Evolutionary conservation across 2,888 invertebrate species (phyloP).

Genomic region (Spodoptera littoralis): DNA sequence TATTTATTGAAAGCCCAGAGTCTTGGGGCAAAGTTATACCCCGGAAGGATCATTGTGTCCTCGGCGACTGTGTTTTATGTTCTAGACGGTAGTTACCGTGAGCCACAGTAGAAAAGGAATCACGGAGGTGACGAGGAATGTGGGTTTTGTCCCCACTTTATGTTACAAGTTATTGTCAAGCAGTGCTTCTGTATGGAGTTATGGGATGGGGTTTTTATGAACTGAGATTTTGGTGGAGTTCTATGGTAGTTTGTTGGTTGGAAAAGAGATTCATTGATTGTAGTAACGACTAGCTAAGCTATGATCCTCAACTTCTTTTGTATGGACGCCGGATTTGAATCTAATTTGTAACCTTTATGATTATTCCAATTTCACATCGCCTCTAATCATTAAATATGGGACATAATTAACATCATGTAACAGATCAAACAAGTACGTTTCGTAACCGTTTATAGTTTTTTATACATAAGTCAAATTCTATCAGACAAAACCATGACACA

Average conservation of each 20-base stretch:
- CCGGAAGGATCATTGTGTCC: conserved; percentile 81
- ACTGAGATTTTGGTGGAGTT: too few species aligned
- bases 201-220: conserved; percentile 16
- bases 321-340: too few species aligned
- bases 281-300: too few species aligned
- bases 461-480: too few species aligned
- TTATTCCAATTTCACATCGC: too few species aligned
- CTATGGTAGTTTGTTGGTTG: not conserved
- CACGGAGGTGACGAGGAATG: conserved; percentile 50
- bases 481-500: too few species aligned
- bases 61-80: conserved; percentile 74
- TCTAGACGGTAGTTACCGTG: conserved; percentile 49
- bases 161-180: conserved; percentile 24
- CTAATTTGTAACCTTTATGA: too few species aligned
- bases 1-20: conserved; percentile 82
- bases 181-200: conserved; percentile 35
- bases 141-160: conserved; percentile 34
- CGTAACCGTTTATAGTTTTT: conserved; percentile 9
- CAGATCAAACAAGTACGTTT: not conserved
- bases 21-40: conserved; percentile 71
- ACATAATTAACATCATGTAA: too few species aligned
- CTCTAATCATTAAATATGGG: too few species aligned
- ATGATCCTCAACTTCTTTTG: too few species aligned
- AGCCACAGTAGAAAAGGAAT: conserved; percentile 57
- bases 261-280: not conserved